Evolutionary conservation across 2,888 invertebrate species (phyloP), one percentile per base, ranked within the genome.

Genomic region (Dione juno): DNA sequence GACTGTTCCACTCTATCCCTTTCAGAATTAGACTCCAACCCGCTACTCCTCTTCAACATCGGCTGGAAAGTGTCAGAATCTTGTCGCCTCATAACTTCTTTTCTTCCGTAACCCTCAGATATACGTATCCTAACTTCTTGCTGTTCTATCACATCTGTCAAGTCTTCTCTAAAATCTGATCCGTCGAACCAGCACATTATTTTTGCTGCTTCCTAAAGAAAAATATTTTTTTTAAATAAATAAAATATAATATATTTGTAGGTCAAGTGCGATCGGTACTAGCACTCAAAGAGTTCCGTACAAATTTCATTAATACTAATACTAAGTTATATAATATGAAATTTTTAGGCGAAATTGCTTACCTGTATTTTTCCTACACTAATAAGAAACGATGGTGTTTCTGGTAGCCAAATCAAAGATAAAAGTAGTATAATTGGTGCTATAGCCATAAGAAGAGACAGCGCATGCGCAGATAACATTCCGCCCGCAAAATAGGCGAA

Each of bases 181-280:
- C 93, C 93, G 61, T 93, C 91, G 66, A 93, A 91, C 93, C 93
- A 93, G 82, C 93, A 93, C 76, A 93, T 92, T 7, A 92, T 87
- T 80, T 86, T 89, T 0, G 93, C 93, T 68, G 93, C 92, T 67
- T 92, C 92, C 92, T 92, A 78, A n/a, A 52, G 66, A 45, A 21
- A 21, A 16, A 41, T n/a, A n/a, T n/a, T n/a, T n/a, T n/a, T n/a
- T n/a, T n/a, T n/a, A n/a, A 28, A 28, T 28, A 28, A 28, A 28
- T 28, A 28, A 28, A 2, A 28, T 28, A 3, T 28, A 28, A 28
- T 28, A 28, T 28, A 28, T n/a, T n/a, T n/a, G n/a, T n/a, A n/a
- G n/a, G n/a, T n/a, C n/a, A n/a, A n/a, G n/a, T n/a, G n/a, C n/a
- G n/a, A n/a, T n/a, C n/a, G n/a, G n/a, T n/a, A n/a, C n/a, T n/a